Percentiles rank a stretch among this genome's conserved stretches.
Evolutionary conservation across 2,113 vertebrate species (phyloP).

Genomic region (Ramphastos sulfuratus): DNA sequence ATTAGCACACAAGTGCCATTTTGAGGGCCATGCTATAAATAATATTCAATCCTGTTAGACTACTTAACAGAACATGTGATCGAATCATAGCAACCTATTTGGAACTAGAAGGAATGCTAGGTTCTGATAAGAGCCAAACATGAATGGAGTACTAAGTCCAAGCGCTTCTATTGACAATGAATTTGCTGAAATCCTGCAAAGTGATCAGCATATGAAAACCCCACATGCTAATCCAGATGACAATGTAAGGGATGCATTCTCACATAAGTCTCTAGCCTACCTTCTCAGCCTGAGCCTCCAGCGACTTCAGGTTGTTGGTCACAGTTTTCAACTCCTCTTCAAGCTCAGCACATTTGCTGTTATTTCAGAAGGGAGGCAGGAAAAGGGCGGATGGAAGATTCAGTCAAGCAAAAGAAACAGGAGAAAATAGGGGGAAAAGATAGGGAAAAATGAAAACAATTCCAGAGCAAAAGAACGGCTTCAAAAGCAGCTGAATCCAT

Average conservation of each 20-base stretch:
- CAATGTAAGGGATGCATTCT: not conserved
- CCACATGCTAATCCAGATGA: not conserved
- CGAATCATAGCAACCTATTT: not conserved
- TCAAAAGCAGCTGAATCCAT: slow-evolving; percentile 78
- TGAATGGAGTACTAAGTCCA: not conserved
- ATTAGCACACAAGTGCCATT: not conserved
- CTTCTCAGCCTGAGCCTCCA: slow-evolving; percentile 99
- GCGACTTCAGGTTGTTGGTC: slow-evolving; percentile 99
- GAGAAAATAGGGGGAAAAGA: slow-evolving; percentile 75
- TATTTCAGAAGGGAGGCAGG: slow-evolving; percentile 82
- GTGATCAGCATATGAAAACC: not conserved
- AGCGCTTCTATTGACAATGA: not conserved
- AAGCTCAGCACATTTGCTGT: slow-evolving; percentile 99
- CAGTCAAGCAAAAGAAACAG: slow-evolving; percentile 73
- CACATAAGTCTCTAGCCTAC: slow-evolving; percentile 79
- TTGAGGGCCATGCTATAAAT: not conserved
- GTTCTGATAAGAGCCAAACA: not conserved
- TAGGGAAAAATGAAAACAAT: slow-evolving; percentile 78
- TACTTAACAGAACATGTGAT: not conserved
- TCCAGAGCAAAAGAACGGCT: slow-evolving; percentile 75
- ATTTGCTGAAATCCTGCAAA: not conserved
- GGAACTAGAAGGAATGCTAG: not conserved
- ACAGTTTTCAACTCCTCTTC: slow-evolving; percentile 99
- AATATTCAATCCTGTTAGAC: not conserved
- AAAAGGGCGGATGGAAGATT: slow-evolving; percentile 68